Conservation (phyloP, 1,140 invertebrate genomes). For the Microvelia longipes region DNA sequence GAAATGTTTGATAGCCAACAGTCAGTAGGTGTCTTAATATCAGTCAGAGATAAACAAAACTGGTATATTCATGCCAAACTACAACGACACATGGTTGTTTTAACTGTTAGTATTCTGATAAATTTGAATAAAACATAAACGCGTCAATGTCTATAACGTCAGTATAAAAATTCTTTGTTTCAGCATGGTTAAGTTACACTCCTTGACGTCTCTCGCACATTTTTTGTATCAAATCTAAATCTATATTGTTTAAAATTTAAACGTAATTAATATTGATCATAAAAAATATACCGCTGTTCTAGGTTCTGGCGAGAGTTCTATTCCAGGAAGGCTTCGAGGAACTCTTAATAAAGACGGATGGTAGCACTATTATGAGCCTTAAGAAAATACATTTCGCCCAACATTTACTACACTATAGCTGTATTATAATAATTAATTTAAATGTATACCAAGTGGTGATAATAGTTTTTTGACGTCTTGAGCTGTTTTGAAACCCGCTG, state of each 20-base stretch:
- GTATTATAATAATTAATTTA: too few species aligned
- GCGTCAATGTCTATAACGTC: not conserved
- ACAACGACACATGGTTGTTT: too few species aligned
- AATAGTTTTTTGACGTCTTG: too few species aligned
- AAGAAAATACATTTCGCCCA: not conserved
- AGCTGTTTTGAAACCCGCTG: too few species aligned
- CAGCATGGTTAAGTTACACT: not conserved
- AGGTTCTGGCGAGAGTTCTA: not conserved
- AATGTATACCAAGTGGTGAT: too few species aligned
- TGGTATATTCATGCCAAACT: too few species aligned
- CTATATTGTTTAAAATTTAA: not conserved
- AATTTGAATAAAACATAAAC: not conserved
- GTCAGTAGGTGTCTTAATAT: too few species aligned
- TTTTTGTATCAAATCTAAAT: not conserved
- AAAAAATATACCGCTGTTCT: not conserved
- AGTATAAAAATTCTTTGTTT: not conserved
- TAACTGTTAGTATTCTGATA: too few species aligned
- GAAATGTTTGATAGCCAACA: too few species aligned
- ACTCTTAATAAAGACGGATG: not conserved
- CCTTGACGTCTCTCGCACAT: not conserved
- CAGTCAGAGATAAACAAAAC: too few species aligned
- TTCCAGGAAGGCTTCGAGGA: not conserved
- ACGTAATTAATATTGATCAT: not conserved
- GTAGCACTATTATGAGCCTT: not conserved
- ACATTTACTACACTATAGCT: not conserved